These are phyloP conservation scores for Macrotis lagotis DNA, from an alignment of 2,113 vertebrate genomes.

Conservation along the genomic window DNA sequence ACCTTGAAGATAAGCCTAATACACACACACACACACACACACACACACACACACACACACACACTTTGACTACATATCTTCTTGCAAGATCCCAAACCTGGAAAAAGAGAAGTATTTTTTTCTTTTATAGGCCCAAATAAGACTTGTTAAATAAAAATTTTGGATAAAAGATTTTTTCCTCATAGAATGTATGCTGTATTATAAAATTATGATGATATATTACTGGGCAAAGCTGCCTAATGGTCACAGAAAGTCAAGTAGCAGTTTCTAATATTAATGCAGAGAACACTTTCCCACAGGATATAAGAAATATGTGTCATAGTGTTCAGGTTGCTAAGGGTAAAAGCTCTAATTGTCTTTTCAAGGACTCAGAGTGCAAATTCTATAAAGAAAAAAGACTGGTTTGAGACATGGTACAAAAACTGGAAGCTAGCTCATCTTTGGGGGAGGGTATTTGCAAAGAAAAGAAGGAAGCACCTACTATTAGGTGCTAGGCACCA, in stretches of 20 bases:
- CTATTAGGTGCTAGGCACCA: not conserved
- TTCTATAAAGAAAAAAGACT: not conserved
- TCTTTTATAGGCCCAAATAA: constrained; percentile 49
- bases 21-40: not conserved
- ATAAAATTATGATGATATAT: constrained; percentile 47
- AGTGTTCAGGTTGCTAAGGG: not conserved
- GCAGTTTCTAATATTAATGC: not conserved
- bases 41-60: not conserved
- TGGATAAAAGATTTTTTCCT: constrained; percentile 42
- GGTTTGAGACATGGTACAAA: not conserved
- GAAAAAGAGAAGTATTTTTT: constrained; percentile 34
- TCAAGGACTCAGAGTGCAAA: not conserved
- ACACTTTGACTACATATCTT: not conserved
- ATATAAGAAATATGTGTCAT: not conserved
- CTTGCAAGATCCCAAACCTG: constrained; percentile 39
- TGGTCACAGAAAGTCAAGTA: constrained; percentile 44
- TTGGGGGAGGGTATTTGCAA: not conserved
- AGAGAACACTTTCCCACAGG: not conserved
- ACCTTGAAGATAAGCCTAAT: constrained; percentile 11
- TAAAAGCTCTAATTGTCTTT: not conserved
- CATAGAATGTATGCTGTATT: constrained; percentile 48
- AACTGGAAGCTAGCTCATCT: not conserved
- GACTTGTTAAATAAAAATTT: constrained; percentile 50
- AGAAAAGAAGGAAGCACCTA: not conserved
- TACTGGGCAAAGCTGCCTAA: constrained; percentile 56